Conservation (phyloP, 2,113 vertebrate species). For the Leucopsar rothschildi region DNA sequence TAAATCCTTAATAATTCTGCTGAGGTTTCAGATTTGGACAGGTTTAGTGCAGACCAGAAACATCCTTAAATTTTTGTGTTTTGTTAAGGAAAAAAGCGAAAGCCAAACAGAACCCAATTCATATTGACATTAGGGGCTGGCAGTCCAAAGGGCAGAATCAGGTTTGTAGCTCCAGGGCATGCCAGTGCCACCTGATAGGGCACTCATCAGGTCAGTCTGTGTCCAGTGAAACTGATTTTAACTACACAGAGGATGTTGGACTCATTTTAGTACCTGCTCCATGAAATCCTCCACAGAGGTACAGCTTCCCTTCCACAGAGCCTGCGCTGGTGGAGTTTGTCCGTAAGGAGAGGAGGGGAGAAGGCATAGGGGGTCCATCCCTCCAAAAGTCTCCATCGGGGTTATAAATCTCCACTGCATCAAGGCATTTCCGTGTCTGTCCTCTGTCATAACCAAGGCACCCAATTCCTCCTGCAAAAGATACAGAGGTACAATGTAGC, state of each 20-base stretch:
- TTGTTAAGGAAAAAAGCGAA: background rate
- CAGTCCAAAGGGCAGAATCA: slow-evolving; percentile 6
- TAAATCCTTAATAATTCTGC: background rate
- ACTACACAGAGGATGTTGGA: background rate
- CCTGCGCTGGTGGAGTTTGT: slow-evolving; percentile 85
- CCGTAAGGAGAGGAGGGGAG: slow-evolving; percentile 84
- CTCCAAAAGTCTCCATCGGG: slow-evolving; percentile 90
- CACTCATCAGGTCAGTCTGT: background rate
- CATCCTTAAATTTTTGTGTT: background rate
- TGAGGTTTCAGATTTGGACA: background rate
- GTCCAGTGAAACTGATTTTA: background rate
- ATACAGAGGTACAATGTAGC: background rate
- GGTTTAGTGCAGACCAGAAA: background rate
- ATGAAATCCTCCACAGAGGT: slow-evolving; percentile 92
- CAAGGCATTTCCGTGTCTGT: slow-evolving; percentile 91
- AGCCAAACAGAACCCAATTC: background rate
- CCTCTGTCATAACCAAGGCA: slow-evolving; percentile 87
- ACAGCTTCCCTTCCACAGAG: slow-evolving; percentile 88
- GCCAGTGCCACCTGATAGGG: background rate
- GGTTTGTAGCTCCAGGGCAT: background rate
- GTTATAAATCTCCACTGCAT: slow-evolving; percentile 92
- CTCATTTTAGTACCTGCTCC: slow-evolving; percentile 84
- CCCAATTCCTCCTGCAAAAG: slow-evolving; percentile 88
- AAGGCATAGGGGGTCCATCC: slow-evolving; percentile 85
- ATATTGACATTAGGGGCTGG: slow-evolving; percentile 4